Evolutionary conservation across 2,797 vertebrate species (phyloP).

Genomic region (Diplodus sargus): DNA sequence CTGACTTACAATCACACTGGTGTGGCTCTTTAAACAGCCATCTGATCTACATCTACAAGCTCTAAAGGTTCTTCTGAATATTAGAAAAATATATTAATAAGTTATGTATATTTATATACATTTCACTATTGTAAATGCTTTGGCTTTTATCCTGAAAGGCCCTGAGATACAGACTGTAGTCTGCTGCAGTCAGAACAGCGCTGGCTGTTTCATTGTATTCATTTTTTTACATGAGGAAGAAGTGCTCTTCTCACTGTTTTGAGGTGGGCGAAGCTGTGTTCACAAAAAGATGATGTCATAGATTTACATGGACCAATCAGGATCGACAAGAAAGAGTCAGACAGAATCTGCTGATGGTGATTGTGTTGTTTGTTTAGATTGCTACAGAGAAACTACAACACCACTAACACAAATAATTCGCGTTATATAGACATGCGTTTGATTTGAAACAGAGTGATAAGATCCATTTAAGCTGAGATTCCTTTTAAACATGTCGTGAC

Average conservation of each 20-base stretch:
- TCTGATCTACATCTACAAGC: too few relatives aligned
- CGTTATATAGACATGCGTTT: neutral
- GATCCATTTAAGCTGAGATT: conserved; percentile 3
- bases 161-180: too few relatives aligned
- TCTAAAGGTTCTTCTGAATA: too few relatives aligned
- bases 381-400: neutral
- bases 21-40: neutral
- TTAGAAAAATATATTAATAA: too few relatives aligned
- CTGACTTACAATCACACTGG: neutral
- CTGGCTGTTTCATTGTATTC: neutral
- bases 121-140: neutral
- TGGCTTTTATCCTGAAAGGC: too few relatives aligned
- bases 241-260: neutral
- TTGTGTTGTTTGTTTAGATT: conserved; percentile 2
- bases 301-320: neutral
- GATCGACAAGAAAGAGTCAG: neutral
- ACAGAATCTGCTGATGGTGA: neutral
- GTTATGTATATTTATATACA: too few relatives aligned
- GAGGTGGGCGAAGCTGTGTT: neutral
- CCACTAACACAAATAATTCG: neutral
- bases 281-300: neutral
- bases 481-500: neutral
- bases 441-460: neutral
- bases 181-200: neutral
- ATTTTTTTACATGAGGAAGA: neutral